Conservation (phyloP, 2,888 invertebrate genomes). For the Apomyelois bistriatella region DNA sequence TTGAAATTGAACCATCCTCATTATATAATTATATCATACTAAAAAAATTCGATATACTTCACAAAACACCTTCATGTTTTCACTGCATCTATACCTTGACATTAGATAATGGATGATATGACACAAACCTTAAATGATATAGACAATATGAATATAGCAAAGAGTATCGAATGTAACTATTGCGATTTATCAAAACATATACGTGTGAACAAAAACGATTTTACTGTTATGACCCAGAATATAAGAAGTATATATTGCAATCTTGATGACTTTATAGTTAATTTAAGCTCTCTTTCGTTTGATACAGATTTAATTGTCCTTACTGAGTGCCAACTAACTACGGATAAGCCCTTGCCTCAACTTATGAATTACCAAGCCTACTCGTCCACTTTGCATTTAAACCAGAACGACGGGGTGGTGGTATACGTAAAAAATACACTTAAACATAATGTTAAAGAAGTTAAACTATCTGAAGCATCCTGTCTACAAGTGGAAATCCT, state of each 20-base stretch:
- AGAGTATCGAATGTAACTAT: not conserved
- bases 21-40: too few relatives aligned
- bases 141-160: not conserved
- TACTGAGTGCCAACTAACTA: not conserved
- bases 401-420: too few relatives aligned
- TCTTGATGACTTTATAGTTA: conserved; percentile 12
- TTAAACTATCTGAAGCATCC: not conserved
- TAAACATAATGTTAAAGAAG: not conserved
- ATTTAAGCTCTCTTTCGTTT: not conserved
- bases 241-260: conserved; percentile 13
- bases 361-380: not conserved
- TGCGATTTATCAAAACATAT: not conserved
- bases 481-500: too few relatives aligned
- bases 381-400: not conserved
- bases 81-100: too few relatives aligned
- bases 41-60: too few relatives aligned
- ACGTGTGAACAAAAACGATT: conserved; percentile 9
- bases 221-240: conserved; percentile 15
- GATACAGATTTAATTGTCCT: not conserved
- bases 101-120: conserved; percentile 6
- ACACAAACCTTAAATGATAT: conserved; percentile 6
- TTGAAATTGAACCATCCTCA: too few relatives aligned
- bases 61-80: too few relatives aligned
- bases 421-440: too few relatives aligned
- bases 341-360: not conserved